Evolutionary conservation across 1,140 invertebrate species (phyloP), one percentile per base, ranked within the genome.

Genomic region (Patella vulgata): DNA sequence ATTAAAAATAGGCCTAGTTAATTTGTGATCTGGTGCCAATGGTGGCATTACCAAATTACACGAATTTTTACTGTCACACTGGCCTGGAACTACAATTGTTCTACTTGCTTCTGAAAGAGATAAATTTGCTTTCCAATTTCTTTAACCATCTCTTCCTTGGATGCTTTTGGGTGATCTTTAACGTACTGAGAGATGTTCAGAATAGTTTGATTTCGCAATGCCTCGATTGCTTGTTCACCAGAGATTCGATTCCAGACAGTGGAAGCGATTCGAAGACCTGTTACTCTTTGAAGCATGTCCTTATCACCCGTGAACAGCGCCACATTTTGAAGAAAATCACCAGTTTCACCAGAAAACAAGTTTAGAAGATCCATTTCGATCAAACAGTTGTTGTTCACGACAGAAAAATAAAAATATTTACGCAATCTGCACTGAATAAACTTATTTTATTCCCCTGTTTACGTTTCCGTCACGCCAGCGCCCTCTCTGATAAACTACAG

Each of bases 161-260:
- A 66, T 5, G 71, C 71, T 39, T 73, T 75, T 19, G 75, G 75
- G 51, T 78, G 60, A 11, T 71, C 64, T 44, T 75, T 72, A n/a
- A 78, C 59, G 43, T 55, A 75, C 51, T 75, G 69, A 17, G 66
- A 62, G 28, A 78, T 78, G 14, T 43, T 57, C n/a, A 72, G 11
- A 39, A 71, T 74, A 5, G 75, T 73, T 53, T 69, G 63, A 48
- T 59, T 70, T 36, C 75, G 63, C 51, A 75, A 58, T 23, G 68
- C 68, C 40, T 75, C 71, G 11, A 74, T 19, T 25, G 75, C 73
- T 61, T 59, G 60, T 51, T 73, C 63, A 3, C 69, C 68, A 47
- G 62, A 73, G 8, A 77, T 9, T 40, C 66, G 58, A 48, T 73
- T 54, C 53, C 67, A 75, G 11, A 75, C 23, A 53, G 74, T 68